A percentile compares a stretch with the other conserved stretches of the same genome.
phyloP scores from a whole-genome alignment of 2,113 vertebrate species.

The Clinocottus analis region DNA sequence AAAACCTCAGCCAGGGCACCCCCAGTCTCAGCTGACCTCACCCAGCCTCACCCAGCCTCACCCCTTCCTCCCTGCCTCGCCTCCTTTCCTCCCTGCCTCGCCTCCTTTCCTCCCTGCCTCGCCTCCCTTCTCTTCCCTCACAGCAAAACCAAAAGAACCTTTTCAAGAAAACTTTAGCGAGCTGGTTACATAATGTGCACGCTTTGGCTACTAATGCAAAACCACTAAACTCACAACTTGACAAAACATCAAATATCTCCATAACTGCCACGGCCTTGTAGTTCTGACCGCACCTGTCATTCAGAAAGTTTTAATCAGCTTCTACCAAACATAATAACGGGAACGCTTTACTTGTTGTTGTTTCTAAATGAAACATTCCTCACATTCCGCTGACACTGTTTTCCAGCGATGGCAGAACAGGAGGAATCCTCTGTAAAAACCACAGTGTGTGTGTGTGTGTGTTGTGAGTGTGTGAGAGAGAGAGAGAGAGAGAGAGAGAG shows the following conservation, averaged over 20 bases:
- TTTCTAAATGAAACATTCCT: conserved; percentile 72
- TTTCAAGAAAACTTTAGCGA: neutral
- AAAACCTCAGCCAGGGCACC: no score
- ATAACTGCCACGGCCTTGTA: neutral
- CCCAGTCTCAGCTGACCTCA: no score
- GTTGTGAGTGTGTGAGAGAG: no score
- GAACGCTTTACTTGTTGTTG: conserved; percentile 21
- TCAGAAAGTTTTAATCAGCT: neutral
- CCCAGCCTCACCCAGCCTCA: no score
- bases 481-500: no score
- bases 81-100: no score
- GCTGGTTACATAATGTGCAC: no score
- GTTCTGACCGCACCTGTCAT: neutral
- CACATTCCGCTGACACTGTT: conserved; percentile 59
- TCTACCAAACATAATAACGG: neutral
- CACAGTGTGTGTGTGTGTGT: neutral
- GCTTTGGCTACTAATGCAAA: neutral
- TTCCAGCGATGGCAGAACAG: conserved; percentile 48
- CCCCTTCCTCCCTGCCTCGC: no score
- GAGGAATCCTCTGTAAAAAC: conserved; percentile 61
- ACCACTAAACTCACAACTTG: neutral
- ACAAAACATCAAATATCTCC: no score
- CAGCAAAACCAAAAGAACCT: neutral
- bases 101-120: no score
- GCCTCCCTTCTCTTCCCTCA: neutral